Conservation (phyloP, 2,113 vertebrate genomes). For the Corythaeola cristata region DNA sequence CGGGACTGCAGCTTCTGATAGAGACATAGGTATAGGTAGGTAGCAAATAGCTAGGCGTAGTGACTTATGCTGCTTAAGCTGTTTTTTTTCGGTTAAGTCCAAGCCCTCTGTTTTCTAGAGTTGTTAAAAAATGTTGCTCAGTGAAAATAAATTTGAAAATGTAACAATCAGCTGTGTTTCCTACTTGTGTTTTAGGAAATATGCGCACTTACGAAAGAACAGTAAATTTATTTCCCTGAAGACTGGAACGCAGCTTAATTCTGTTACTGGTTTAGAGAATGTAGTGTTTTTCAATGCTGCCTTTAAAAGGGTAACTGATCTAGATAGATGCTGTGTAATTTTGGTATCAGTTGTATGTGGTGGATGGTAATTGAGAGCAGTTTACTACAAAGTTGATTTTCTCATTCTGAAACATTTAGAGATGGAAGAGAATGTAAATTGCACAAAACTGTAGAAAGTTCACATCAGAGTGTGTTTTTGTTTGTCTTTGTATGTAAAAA, state of each 20-base stretch:
- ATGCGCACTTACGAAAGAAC: not conserved
- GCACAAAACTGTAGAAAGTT: not conserved
- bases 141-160: not conserved
- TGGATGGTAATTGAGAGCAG: not conserved
- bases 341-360: not conserved
- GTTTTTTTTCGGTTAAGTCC: not conserved
- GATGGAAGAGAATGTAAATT: not conserved
- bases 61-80: not conserved
- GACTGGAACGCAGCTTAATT: not conserved
- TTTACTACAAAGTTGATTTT: not conserved
- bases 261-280: not conserved
- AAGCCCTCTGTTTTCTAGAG: not conserved
- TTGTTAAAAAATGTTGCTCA: not conserved
- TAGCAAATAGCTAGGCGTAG: not conserved
- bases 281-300: not conserved
- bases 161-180: not conserved
- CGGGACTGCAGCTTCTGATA: not conserved
- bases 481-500: not conserved
- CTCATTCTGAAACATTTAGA: not conserved
- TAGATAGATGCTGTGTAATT: not conserved
- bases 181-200: not conserved
- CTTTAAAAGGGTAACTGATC: not conserved
- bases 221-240: not conserved
- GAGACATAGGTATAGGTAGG: not conserved
- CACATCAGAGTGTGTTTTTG: not conserved